These are phyloP conservation scores for Strigops habroptila DNA, from an alignment of 2,113 vertebrate genomes.

Conservation along the genomic window DNA sequence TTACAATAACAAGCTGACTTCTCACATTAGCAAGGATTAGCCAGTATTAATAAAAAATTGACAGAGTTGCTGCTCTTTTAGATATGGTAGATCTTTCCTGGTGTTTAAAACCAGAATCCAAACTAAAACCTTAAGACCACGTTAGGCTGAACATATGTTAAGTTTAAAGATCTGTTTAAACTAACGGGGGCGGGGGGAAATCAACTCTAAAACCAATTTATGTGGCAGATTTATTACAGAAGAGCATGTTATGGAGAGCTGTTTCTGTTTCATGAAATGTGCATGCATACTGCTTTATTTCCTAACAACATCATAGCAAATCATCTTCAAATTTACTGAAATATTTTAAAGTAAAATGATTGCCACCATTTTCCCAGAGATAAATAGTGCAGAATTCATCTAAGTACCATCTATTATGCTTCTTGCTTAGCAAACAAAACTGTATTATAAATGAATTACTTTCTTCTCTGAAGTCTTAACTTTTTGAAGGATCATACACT, in stretches of 20 bases:
- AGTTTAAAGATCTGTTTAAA: background rate
- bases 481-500: background rate
- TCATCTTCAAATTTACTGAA: background rate
- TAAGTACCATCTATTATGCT: background rate
- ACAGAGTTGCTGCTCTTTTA: constrained; percentile 38
- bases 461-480: constrained; percentile 1
- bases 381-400: background rate
- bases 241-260: background rate
- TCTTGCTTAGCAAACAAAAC: background rate
- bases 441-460: background rate
- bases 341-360: constrained; percentile 15
- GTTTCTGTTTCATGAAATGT: constrained; percentile 3
- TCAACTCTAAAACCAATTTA: background rate
- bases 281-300: constrained; percentile 20
- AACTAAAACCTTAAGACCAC: background rate
- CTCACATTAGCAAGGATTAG: constrained; percentile 71
- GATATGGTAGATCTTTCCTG: constrained; percentile 34
- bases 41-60: constrained; percentile 72
- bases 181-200: too few relatives aligned
- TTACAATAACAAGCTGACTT: constrained; percentile 70
- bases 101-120: constrained; percentile 36
- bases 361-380: background rate
- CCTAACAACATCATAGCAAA: background rate
- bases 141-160: background rate
- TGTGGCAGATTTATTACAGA: background rate